Evolutionary conservation across 2,113 vertebrate genomes (phyloP).

Genomic region (Scopus umbretta): DNA sequence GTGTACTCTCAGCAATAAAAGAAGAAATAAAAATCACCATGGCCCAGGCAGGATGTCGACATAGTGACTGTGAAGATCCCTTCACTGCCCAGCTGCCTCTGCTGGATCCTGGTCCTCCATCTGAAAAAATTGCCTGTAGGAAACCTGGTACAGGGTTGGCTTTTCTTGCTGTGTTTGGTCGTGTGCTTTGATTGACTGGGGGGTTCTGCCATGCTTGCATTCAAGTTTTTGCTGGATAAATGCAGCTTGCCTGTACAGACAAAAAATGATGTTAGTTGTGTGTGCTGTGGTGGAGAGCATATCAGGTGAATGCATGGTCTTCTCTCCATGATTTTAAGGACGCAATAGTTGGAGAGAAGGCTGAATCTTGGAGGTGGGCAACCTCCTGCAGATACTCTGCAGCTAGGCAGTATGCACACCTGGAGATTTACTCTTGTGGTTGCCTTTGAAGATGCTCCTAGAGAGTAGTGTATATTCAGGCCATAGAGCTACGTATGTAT

Average conservation of each 20-base stretch:
- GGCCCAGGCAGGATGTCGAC: background rate
- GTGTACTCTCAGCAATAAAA: background rate
- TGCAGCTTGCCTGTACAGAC: background rate
- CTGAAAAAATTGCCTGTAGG: background rate
- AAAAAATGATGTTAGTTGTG: background rate
- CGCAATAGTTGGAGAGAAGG: background rate
- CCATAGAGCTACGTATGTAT: background rate
- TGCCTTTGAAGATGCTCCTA: background rate
- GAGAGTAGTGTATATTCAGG: background rate
- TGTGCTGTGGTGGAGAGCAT: rapidly evolving
- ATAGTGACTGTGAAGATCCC: background rate
- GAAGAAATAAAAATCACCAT: background rate
- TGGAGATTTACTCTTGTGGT: background rate
- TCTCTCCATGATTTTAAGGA: background rate
- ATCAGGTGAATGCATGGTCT: background rate
- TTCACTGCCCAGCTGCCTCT: rapidly evolving
- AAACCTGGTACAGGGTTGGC: background rate
- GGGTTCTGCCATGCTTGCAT: background rate
- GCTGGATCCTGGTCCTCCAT: background rate
- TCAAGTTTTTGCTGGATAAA: background rate
- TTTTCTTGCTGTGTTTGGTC: background rate
- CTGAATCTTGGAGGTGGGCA: background rate
- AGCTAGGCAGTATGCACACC: background rate
- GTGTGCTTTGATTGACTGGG: background rate
- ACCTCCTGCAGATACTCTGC: background rate